A percentile compares a stretch with the other conserved stretches of the same genome.
These are phyloP conservation scores for Phalacrocorax pelagicus DNA, from an alignment of 2,113 vertebrate species.

Conservation along the genomic window DNA sequence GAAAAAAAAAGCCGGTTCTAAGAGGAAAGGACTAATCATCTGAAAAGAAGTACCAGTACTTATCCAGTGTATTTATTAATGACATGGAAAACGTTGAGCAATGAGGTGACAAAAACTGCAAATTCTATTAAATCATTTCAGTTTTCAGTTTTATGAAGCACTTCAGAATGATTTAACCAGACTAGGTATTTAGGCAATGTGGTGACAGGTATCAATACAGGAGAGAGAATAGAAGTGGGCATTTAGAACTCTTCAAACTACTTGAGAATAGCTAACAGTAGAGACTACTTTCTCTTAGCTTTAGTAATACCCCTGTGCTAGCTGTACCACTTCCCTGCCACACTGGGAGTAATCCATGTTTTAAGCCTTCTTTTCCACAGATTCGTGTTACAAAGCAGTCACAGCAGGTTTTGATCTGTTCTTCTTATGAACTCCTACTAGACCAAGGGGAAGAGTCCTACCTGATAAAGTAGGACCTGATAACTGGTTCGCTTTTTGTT, in stretches of 20 bases:
- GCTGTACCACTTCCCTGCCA: neutral
- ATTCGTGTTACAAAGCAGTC: neutral
- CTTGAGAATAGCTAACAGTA: neutral
- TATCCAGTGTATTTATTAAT: conserved; percentile 10
- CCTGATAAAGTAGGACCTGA: no score
- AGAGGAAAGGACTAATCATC: neutral
- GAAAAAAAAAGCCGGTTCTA: neutral
- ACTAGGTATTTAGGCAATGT: neutral
- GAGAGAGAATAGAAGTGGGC: neutral
- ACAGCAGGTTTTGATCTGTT: neutral
- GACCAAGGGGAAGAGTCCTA: neutral
- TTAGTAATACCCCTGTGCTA: neutral
- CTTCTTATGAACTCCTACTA: neutral
- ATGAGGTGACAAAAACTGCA: neutral
- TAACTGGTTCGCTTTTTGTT: neutral
- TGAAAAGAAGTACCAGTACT: neutral
- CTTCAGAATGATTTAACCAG: neutral
- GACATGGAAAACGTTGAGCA: neutral
- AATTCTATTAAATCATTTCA: neutral
- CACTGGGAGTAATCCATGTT: neutral
- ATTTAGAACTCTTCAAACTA: neutral
- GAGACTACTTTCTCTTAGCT: neutral
- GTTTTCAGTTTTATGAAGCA: neutral
- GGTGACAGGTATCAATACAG: neutral
- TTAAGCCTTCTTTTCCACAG: neutral